A percentile compares a stretch with the other conserved stretches of the same genome.
Evolutionary conservation across 2,888 invertebrate species (phyloP).

Genomic region (Glyphotaelius pellucidus): DNA sequence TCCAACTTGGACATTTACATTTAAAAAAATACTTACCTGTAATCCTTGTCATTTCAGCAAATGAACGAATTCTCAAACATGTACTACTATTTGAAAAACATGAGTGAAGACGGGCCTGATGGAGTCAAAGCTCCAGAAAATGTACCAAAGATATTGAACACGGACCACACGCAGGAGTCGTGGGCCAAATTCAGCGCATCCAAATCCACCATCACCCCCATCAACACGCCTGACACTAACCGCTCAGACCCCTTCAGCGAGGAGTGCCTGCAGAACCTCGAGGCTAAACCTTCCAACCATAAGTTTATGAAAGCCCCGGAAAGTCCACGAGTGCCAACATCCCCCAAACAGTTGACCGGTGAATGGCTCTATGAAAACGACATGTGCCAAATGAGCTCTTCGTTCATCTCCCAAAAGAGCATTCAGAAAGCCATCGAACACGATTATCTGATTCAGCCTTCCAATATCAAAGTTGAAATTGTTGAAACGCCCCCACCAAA

Average conservation of each 20-base stretch:
- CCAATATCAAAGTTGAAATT: constrained; percentile 78
- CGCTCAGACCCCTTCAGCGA: constrained; percentile 75
- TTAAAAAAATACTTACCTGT: not conserved
- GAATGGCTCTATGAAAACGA: constrained; percentile 77
- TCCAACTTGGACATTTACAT: no score
- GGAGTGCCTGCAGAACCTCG: constrained; percentile 74
- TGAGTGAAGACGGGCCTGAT: constrained; percentile 80
- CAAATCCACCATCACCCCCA: constrained; percentile 66
- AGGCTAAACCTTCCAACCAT: constrained; percentile 68
- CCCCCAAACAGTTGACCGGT: constrained; percentile 66
- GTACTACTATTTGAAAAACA: constrained; percentile 91
- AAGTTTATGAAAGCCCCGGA: constrained; percentile 57
- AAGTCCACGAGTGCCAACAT: constrained; percentile 46
- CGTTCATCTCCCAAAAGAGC: constrained; percentile 67
- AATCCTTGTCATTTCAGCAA: constrained; percentile 78
- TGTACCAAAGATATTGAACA: constrained; percentile 74
- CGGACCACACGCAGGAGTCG: constrained; percentile 66
- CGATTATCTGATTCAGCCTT: constrained; percentile 80
- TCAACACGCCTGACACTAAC: constrained; percentile 67
- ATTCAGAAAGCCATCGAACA: constrained; percentile 77
- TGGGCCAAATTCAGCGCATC: constrained; percentile 65
- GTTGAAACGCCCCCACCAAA: constrained; percentile 15
- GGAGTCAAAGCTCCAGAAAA: constrained; percentile 68
- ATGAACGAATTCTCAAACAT: constrained; percentile 92
- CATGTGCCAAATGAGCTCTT: constrained; percentile 67